Conservation (phyloP, 2,797 vertebrate species). For the Sebastes glaucus region DNA sequence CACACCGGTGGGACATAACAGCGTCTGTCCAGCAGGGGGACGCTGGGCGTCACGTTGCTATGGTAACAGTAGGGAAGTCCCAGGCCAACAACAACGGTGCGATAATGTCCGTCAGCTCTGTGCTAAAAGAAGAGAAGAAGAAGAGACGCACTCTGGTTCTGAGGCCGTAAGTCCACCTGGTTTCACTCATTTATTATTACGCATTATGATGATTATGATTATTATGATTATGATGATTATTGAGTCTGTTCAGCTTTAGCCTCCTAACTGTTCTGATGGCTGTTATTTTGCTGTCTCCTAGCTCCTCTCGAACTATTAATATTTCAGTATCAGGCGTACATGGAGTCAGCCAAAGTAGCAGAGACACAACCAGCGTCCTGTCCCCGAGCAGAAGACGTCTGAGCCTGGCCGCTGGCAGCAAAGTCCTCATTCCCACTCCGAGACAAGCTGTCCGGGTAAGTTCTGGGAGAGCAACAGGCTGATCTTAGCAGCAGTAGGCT, state of each 20-base stretch:
- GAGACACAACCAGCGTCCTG: conserved; percentile 28
- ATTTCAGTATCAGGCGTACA: conserved; percentile 33
- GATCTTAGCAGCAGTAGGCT: too few relatives aligned
- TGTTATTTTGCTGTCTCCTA: not conserved
- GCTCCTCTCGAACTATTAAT: conserved; percentile 45
- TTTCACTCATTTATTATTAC: too few relatives aligned
- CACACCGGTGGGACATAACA: too few relatives aligned
- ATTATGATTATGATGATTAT: too few relatives aligned
- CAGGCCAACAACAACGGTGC: not conserved
- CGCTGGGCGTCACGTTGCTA: not conserved
- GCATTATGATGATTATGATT: too few relatives aligned
- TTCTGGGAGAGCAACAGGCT: too few relatives aligned
- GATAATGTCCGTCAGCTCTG: conserved; percentile 48
- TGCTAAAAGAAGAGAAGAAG: conserved; percentile 10
- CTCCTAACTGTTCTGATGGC: not conserved
- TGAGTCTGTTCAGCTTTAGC: too few relatives aligned
- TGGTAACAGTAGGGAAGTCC: not conserved
- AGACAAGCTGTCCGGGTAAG: conserved; percentile 72
- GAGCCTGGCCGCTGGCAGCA: conserved; percentile 60
- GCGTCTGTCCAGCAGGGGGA: not conserved
- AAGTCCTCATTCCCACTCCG: conserved; percentile 24
- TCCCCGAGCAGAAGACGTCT: conserved; percentile 62
- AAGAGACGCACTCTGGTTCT: conserved; percentile 51
- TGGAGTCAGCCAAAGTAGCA: conserved; percentile 39
- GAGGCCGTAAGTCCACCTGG: conserved; percentile 62